Evolutionary conservation across 2,113 vertebrate genomes (phyloP).

Genomic region (Dipodomys stephensi): DNA sequence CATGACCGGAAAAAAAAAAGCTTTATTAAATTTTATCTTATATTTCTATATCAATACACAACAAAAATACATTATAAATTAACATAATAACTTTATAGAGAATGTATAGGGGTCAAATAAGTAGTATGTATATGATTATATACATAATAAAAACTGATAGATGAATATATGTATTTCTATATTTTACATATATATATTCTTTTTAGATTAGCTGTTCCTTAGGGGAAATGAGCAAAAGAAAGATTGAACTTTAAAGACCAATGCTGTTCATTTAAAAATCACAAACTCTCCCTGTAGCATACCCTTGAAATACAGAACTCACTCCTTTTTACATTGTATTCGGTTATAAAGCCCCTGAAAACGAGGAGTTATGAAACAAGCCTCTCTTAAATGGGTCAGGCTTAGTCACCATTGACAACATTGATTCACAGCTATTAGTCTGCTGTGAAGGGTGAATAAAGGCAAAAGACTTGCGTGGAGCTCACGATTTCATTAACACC

Average conservation of each 20-base stretch:
- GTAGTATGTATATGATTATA: too few species aligned
- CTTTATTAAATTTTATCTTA: too few species aligned
- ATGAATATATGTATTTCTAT: too few species aligned
- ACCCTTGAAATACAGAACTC: background rate
- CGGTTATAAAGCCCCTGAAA: background rate
- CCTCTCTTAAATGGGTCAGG: constrained; percentile 68
- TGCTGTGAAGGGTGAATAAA: constrained; percentile 55
- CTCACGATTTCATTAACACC: constrained; percentile 56
- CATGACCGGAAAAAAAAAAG: background rate
- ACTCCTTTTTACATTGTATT: background rate
- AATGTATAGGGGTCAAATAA: too few species aligned
- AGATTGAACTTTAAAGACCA: constrained; percentile 21
- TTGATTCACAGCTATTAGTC: constrained; percentile 36
- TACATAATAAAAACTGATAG: too few species aligned
- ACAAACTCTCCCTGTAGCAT: background rate
- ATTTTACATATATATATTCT: too few species aligned
- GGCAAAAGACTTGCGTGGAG: background rate
- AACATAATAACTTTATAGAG: too few species aligned
- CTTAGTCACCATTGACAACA: constrained; percentile 63
- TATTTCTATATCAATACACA: too few species aligned
- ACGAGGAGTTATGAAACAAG: constrained; percentile 45
- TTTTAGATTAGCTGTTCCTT: background rate
- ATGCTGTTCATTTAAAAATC: constrained; percentile 40
- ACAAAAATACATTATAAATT: too few species aligned
- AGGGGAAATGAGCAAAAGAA: constrained; percentile 42